These are phyloP conservation scores for Halcyon leucocephala DNA, from an alignment of 2,797 vertebrate species.

Conservation along the genomic window DNA sequence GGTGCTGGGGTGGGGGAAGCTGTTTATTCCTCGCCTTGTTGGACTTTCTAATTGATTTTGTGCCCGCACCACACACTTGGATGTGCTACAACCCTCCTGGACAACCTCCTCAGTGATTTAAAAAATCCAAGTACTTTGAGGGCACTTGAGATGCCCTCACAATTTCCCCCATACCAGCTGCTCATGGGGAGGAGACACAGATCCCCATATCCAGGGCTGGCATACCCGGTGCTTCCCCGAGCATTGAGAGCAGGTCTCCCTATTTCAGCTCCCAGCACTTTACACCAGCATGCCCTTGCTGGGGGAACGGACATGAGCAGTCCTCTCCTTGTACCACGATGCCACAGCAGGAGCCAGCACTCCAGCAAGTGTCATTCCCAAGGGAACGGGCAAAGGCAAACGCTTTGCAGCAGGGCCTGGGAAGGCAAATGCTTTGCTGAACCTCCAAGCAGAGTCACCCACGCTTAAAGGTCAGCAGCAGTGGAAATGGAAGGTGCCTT, in stretches of 20 bases:
- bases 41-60: slow-evolving; percentile 37
- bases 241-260: rapidly evolving
- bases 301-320: not conserved
- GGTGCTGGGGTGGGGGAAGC: not conserved
- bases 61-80: not conserved
- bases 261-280: not conserved
- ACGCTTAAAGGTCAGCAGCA: slow-evolving; percentile 57
- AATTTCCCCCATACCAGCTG: not conserved
- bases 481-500: slow-evolving; percentile 44
- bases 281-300: rapidly evolving
- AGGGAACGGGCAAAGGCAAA: not conserved
- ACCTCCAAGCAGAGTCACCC: slow-evolving; percentile 2
- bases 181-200: rapidly evolving
- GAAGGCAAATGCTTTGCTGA: not conserved
- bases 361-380: not conserved
- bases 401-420: not conserved
- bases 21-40: not conserved
- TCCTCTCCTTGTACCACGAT: rapidly evolving
- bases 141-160: not conserved
- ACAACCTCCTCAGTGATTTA: slow-evolving; percentile 55
- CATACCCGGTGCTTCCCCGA: not conserved
- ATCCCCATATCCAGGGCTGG: not conserved
- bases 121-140: slow-evolving; percentile 35
- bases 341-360: not conserved
- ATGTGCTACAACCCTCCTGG: not conserved